phyloP scores from a whole-genome alignment of 1,140 invertebrate species.

The Hestina assimilis region DNA sequence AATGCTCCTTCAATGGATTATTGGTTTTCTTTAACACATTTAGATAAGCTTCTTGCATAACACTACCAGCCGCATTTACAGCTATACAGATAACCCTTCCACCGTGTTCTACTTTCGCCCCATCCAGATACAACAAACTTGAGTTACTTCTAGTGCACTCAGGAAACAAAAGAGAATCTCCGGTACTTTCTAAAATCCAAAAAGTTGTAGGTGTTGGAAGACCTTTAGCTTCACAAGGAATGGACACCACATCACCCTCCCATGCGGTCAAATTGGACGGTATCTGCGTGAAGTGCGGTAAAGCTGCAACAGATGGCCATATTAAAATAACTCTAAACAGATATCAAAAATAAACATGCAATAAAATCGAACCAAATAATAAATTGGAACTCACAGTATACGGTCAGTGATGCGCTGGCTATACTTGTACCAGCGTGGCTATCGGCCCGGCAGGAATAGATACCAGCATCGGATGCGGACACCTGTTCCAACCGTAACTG shows the following conservation, averaged over 20 bases:
- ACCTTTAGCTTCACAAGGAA: conserved; percentile 93
- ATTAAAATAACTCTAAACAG: conserved; percentile 64
- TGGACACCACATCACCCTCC: conserved; percentile 88
- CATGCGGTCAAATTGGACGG: conserved; percentile 91
- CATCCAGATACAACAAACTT: conserved; percentile 69
- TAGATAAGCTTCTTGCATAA: conserved; percentile 70
- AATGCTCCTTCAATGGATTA: conserved; percentile 54
- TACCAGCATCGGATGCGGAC: conserved; percentile 67
- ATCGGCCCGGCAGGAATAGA: conserved; percentile 75
- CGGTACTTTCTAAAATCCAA: conserved; percentile 88
- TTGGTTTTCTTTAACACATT: conserved; percentile 66
- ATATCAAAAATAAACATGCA: conserved; percentile 57
- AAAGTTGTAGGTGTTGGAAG: conserved; percentile 92
- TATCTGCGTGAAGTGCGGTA: conserved; percentile 92
- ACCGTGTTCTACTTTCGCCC: conserved; percentile 60
- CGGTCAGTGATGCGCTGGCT: conserved; percentile 71
- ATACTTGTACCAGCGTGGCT: conserved; percentile 73
- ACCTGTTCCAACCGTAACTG: conserved; percentile 70
- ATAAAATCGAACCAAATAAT: conserved; percentile 54
- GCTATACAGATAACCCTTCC: conserved; percentile 71
- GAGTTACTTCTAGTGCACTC: conserved; percentile 72
- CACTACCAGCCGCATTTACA: conserved; percentile 69
- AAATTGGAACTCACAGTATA: conserved; percentile 68
- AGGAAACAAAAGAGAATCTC: conserved; percentile 68
- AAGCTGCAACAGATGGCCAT: conserved; percentile 83